Conservation (phyloP, 2,797 vertebrate genomes). For the Molothrus aeneus region DNA sequence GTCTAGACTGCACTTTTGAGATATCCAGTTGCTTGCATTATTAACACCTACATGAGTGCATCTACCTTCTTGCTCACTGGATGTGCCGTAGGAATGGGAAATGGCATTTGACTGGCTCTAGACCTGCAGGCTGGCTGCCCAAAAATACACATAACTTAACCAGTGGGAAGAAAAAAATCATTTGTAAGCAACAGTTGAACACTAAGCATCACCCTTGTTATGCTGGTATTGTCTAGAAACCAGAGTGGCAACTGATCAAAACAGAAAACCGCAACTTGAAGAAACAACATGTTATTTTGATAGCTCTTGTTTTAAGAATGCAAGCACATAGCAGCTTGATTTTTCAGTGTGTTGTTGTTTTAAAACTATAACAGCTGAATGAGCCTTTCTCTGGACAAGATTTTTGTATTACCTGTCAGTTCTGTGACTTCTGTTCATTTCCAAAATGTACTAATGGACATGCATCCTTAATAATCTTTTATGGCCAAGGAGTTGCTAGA, state of each 20-base stretch:
- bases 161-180: neutral
- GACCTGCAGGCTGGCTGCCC: neutral
- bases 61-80: neutral
- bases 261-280: neutral
- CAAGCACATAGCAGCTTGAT: neutral
- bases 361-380: neutral
- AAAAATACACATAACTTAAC: neutral
- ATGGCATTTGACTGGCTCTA: neutral
- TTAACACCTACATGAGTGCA: too few relatives aligned
- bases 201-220: neutral
- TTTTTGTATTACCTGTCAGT: neutral
- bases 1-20: neutral
- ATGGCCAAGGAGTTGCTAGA: neutral
- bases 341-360: neutral
- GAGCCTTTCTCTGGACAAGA: neutral
- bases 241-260: slow-evolving; percentile 24
- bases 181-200: neutral
- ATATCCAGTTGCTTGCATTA: neutral
- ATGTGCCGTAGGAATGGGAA: neutral
- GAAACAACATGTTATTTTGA: slow-evolving; percentile 38
- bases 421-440: neutral
- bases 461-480: neutral
- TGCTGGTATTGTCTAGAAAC: neutral
- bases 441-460: neutral
- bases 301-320: neutral